Conservation (phyloP, 2,797 vertebrate species). For the Mormyrops attenuatus region DNA sequence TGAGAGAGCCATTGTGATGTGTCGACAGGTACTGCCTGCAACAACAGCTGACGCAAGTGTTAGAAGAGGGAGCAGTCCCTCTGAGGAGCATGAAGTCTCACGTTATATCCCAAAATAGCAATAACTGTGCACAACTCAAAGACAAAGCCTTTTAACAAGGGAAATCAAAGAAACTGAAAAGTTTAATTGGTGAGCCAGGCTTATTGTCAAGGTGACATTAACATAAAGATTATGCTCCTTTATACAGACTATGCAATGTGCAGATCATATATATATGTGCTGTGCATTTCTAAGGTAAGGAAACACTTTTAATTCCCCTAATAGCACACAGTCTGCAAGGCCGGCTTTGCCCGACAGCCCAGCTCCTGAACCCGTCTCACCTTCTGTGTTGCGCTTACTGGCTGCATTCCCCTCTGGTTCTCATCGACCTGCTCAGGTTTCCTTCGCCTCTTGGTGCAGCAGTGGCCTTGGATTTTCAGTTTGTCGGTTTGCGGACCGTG, state of each 20-base stretch:
- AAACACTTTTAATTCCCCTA: background rate
- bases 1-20: background rate
- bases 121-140: background rate
- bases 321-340: background rate
- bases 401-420: background rate
- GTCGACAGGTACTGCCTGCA: background rate
- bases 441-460: background rate
- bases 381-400: background rate
- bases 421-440: background rate
- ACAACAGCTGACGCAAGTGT: conserved; percentile 25
- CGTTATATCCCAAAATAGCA: conserved; percentile 8
- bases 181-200: background rate
- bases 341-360: background rate
- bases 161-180: background rate
- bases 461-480: background rate
- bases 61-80: background rate
- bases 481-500: background rate
- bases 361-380: background rate
- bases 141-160: background rate
- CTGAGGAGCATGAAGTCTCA: background rate
- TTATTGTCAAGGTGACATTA: background rate
- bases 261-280: background rate
- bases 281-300: background rate
- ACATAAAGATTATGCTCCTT: background rate
- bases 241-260: background rate